Evolutionary conservation across 2,113 vertebrate genomes (phyloP).

Genomic region (Paralichthys olivaceus): DNA sequence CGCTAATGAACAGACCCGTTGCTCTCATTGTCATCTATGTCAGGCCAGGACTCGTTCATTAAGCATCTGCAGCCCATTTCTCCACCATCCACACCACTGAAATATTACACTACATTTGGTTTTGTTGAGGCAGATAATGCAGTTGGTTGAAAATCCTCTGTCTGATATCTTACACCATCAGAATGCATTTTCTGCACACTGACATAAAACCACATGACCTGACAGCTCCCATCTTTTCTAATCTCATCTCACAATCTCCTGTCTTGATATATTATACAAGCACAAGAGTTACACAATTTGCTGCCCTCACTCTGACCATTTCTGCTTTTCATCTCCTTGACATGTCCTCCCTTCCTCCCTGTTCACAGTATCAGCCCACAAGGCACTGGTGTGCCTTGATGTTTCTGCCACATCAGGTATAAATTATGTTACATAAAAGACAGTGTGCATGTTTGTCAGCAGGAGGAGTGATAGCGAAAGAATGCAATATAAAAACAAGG

Average conservation of each 20-base stretch:
- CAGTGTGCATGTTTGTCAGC: slow-evolving; percentile 9
- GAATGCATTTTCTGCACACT: background rate
- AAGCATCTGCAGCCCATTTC: slow-evolving; percentile 1
- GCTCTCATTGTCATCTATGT: slow-evolving; percentile 26
- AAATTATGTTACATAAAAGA: slow-evolving; percentile 11
- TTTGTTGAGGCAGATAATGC: background rate
- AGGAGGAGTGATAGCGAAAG: slow-evolving; percentile 11
- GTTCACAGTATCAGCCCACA: slow-evolving; percentile 10
- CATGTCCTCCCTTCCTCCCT: slow-evolving; percentile 19
- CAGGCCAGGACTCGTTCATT: slow-evolving; percentile 24
- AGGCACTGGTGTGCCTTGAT: slow-evolving; percentile 3
- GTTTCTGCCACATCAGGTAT: slow-evolving; percentile 19
- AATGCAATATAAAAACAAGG: slow-evolving; percentile 38
- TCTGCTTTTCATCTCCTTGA: slow-evolving; percentile 8
- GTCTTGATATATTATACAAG: slow-evolving; percentile 14
- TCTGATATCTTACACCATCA: too few relatives aligned
- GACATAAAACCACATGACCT: background rate
- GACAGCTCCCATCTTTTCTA: slow-evolving; percentile 2
- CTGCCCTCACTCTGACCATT: background rate
- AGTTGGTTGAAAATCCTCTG: background rate
- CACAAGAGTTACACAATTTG: background rate
- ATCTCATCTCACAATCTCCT: slow-evolving; percentile 5
- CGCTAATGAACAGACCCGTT: slow-evolving; percentile 32
- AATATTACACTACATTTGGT: background rate
- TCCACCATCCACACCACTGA: background rate